A percentile compares a stretch with the other conserved stretches of the same genome.
phyloP scores from a whole-genome alignment of 2,797 vertebrate species.

The Chanos chanos region DNA sequence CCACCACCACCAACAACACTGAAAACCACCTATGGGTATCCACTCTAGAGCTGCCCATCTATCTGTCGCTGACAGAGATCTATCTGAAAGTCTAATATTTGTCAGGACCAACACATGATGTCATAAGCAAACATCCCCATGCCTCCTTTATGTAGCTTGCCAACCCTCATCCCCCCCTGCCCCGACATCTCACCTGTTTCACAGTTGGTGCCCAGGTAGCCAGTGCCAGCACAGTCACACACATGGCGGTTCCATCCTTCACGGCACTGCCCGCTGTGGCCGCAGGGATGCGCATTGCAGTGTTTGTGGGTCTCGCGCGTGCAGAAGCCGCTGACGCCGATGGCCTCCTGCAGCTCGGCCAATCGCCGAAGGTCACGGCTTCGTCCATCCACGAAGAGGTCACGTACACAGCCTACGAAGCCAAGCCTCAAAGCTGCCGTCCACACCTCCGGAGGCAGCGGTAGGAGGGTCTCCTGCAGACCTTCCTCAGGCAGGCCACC shows the following conservation, averaged over 20 bases:
- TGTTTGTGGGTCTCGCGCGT: conserved; percentile 81
- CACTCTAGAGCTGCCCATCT: too few species aligned
- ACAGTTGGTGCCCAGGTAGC: conserved; percentile 83
- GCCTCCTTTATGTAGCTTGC: background rate
- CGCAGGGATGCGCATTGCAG: conserved; percentile 80
- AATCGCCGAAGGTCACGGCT: conserved; percentile 83
- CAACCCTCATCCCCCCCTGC: background rate
- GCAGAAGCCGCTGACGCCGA: conserved; percentile 81
- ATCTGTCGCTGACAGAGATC: too few species aligned
- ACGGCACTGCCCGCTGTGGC: conserved; percentile 78
- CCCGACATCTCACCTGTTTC: conserved; percentile 87
- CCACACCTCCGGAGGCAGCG: conserved; percentile 88
- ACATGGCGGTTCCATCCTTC: conserved; percentile 95
- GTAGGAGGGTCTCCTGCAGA: conserved; percentile 66
- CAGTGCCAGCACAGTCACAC: conserved; percentile 87
- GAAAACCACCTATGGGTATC: too few species aligned
- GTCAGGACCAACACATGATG: too few species aligned
- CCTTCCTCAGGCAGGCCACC: conserved; percentile 85
- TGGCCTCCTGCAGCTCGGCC: conserved; percentile 76
- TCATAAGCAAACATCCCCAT: conserved; percentile 2
- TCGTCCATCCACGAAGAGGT: conserved; percentile 89
- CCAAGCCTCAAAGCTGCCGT: conserved; percentile 82
- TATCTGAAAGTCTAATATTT: too few species aligned
- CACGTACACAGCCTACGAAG: conserved; percentile 89
- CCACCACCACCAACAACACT: too few species aligned